These are phyloP conservation scores for Noctua janthina DNA, from an alignment of 2,888 invertebrate genomes.

Conservation along the genomic window DNA sequence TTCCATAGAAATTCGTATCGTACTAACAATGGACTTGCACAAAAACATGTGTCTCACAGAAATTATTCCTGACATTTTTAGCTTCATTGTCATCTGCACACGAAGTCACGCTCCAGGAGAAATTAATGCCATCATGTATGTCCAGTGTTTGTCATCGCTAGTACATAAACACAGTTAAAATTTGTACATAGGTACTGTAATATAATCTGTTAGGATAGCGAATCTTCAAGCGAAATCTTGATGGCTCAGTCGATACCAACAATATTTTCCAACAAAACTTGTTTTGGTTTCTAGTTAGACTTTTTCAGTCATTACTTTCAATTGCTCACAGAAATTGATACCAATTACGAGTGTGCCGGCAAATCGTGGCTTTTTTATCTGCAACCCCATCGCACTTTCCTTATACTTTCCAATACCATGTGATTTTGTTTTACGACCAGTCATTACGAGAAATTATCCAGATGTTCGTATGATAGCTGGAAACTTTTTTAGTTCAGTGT, in stretches of 20 bases:
- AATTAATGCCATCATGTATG: conserved; percentile 84
- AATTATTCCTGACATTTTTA: conserved; percentile 89
- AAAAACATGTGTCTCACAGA: conserved; percentile 85
- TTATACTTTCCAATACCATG: conserved; percentile 71
- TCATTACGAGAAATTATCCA: conserved; percentile 74
- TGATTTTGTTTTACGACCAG: conserved; percentile 71
- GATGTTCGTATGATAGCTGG: conserved; percentile 59
- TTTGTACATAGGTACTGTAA: background rate
- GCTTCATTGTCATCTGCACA: conserved; percentile 87
- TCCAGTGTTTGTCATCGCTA: conserved; percentile 55
- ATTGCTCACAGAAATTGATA: conserved; percentile 41
- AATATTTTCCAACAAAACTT: background rate
- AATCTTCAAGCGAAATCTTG: conserved; percentile 2
- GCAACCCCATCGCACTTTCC: conserved; percentile 68
- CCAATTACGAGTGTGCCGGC: conserved; percentile 31
- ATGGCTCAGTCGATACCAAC: background rate
- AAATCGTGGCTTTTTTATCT: conserved; percentile 65
- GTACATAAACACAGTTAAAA: conserved; percentile 13
- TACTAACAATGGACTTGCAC: conserved; percentile 72
- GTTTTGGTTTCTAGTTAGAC: background rate
- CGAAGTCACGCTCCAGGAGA: conserved; percentile 89
- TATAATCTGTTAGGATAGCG: background rate
- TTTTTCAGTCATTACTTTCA: conserved; percentile 33
- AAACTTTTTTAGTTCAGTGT: conserved; percentile 61
- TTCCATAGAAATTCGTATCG: conserved; percentile 61